Base-by-base conservation (phyloP, 2,797 vertebrate genomes). In the Etheostoma perlongum region DNA sequence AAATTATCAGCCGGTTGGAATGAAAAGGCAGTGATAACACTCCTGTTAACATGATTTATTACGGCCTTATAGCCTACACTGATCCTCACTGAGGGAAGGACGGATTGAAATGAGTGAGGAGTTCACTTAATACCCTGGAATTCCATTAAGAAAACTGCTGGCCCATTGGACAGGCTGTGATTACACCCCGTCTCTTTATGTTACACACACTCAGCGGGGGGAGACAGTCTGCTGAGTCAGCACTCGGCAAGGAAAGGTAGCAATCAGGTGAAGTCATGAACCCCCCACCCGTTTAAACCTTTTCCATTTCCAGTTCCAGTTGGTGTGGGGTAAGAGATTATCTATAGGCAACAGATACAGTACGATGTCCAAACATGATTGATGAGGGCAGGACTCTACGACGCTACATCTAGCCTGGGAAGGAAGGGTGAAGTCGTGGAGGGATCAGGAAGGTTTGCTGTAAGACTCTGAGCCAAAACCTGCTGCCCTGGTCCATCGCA, bases 101-200 rank as follows among this genome's bases (percentile, higher is more conserved):
- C 65, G 66, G 66, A 76, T 52, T 47, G 54, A 55, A 81, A 58
- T 40, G 55, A 76, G 72, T 6, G 13, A 33, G 49, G 72, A 58
- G 70, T 64, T 75, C 54, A 73, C 19, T 84, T 82, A 85, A 85
- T 83, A 81, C 64, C 59, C 57, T 71, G 27, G 47, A 81, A 83
- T 84, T 64, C 78, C 76, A 79, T 82, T 81, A 85, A 63, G 81
- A 68, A 69, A 71, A 82, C 62, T 25, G 42, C 79, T 81, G 69
- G 80, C 19, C 75, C 77, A 52, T 74, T 77, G 0, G 51, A 76
- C 60, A 62, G 67, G 73, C 72, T 53, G 78, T 62, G 81, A 84
- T 84, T 83, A 89, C 69, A 69, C 44, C 54, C 62, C 44, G 51
- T n/a, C 49, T 58, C 63, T 69, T 75, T 67, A 64, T 65, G 76